These are phyloP conservation scores for Tragulus kanchil DNA, from an alignment of 2,113 vertebrate species.

Conservation along the genomic window DNA sequence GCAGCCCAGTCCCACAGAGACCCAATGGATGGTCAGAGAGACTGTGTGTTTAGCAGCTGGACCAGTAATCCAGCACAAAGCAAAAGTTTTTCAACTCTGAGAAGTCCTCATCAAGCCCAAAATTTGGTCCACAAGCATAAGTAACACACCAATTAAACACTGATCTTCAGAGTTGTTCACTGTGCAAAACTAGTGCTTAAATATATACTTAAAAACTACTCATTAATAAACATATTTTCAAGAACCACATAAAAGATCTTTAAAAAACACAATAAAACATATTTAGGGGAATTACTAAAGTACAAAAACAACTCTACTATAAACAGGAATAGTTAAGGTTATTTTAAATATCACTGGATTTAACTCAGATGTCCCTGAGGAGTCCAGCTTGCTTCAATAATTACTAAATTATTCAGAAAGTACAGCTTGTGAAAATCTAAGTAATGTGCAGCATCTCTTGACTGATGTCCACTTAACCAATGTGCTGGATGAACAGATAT, in stretches of 20 bases:
- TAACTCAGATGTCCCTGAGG: background rate
- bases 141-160: background rate
- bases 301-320: background rate
- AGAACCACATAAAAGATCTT: background rate
- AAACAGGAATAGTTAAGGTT: background rate
- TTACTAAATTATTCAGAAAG: background rate
- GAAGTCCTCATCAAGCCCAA: background rate
- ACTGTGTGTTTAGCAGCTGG: background rate
- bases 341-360: background rate
- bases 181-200: background rate
- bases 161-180: background rate
- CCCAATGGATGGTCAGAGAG: background rate
- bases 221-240: background rate
- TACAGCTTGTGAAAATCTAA: background rate
- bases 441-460: background rate
- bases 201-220: background rate
- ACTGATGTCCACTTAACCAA: background rate
- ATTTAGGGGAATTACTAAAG: background rate
- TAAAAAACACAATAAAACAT: background rate
- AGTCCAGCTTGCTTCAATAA: background rate
- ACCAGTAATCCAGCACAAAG: background rate
- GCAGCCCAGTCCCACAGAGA: background rate
- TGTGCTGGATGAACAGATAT: background rate
- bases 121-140: background rate
- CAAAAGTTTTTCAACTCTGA: background rate